Conservation (phyloP, 2,888 invertebrate species). For the Gisinianus flammeolus region DNA sequence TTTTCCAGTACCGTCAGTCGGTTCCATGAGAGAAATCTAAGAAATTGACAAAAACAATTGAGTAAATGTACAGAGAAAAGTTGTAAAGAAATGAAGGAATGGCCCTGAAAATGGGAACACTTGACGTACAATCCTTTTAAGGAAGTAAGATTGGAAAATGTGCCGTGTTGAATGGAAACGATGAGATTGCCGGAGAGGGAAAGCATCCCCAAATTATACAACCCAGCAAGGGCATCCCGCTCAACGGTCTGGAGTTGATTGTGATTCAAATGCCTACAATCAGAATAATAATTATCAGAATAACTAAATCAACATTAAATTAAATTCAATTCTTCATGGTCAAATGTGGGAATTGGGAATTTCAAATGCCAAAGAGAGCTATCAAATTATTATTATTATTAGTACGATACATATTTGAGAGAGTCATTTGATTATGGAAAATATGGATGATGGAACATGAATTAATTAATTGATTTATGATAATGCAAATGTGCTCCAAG, state of each 20-base stretch:
- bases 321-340: too few relatives aligned
- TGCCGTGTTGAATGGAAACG: constrained; percentile 60
- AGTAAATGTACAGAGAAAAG: neutral
- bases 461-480: too few relatives aligned
- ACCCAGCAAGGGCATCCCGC: constrained; percentile 61
- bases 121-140: constrained; percentile 64
- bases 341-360: too few relatives aligned
- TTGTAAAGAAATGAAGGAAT: neutral
- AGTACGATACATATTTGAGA: too few relatives aligned
- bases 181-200: constrained; percentile 65
- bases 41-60: constrained; percentile 50
- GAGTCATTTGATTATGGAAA: too few relatives aligned
- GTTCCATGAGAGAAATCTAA: constrained; percentile 66
- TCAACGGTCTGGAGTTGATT: constrained; percentile 47
- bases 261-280: constrained; percentile 51
- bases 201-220: constrained; percentile 62
- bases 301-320: too few relatives aligned
- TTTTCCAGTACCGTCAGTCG: constrained; percentile 62
- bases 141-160: constrained; percentile 62
- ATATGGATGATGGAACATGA: too few relatives aligned
- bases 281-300: neutral
- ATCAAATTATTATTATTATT: too few relatives aligned
- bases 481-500: too few relatives aligned
- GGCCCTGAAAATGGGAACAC: neutral
- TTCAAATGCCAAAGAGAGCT: too few relatives aligned